Base-by-base conservation (phyloP, 2,797 vertebrate species). In the Momotus momota region DNA sequence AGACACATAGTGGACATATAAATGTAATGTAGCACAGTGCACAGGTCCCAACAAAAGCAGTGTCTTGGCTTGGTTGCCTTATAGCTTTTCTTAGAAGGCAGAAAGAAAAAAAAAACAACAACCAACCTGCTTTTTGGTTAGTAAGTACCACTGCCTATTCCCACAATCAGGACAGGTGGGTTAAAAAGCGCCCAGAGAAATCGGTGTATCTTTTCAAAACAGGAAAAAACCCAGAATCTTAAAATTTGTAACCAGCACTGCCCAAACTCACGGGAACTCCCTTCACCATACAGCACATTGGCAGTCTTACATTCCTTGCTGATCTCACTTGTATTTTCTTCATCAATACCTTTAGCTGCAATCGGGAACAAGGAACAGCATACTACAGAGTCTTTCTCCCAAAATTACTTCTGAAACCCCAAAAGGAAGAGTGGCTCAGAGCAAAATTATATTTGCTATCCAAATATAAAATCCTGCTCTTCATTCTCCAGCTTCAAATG, bases 1-100 rank as follows among this genome's bases (percentile, higher is more conserved):
- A 88, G 29, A 64, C 18, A 46, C 0, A 3, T 0, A 2, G 7
- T 8, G 4, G 14, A 27, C 2, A 48, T 20, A 22, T 17, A 86
- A 61, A 41, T 6, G 21, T 27, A 43, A 71, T 0, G 2, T 1
- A 79, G 20, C 54, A 67, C 88, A 61, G 67, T 29, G 12, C 31
- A 48, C 0, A 43, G 12, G 31, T 20, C 16, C 19, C 38, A 75
- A 33, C 7, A 79, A 62, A 71, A 49, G 41, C 18, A 61, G 18
- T 46, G 9, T 17, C 75, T 70, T 60, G 57, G 33, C 16, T 65
- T 48, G 2, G 40, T 10, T 72, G 6, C 67, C 45, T 82, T 45
- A 70, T 0, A 77, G 26, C 46, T 20, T 12, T 25, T 29, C 49
- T 70, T 21, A 22, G 43, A 66, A 62, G 18, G 27, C 19, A 70